Evolutionary conservation across 1,140 invertebrate genomes (phyloP), one percentile per base, ranked within the genome.

Genomic region (Diorhabda sublineata): DNA sequence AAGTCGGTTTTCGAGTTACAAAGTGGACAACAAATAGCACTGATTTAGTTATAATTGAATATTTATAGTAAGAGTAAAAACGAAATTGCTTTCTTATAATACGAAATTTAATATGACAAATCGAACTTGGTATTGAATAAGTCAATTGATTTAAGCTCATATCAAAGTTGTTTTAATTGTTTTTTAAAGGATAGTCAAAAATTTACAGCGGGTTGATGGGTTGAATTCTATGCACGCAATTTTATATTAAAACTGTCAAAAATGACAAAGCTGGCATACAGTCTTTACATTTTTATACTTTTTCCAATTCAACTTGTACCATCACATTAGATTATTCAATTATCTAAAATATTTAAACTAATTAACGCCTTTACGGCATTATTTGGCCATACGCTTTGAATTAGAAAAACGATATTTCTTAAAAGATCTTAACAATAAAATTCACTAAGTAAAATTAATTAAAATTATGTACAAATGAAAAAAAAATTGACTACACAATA

Each of bases 401-500:
- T 8, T 42, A 62, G 42, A 43, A 44, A 43, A 41, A 42, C 43
- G 45, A 65, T 62, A 56, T 56, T 68, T 41, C 61, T 42, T 52
- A 52, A 52, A 60, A 65, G 62, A 47, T 66, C 61, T 64, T 61
- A 67, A 56, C 69, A 56, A 42, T 56, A 73, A 72, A 73, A 70
- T 73, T 73, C 57, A 64, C 72, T 73, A 73, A 65, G 45, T 71
- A 62, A 42, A 63, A 65, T 45, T 45, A 45, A 58, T 66, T 47
- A 65, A 58, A 69, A 66, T 61, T 65, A 71, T 67, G 60, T 71
- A 71, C 72, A 73, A 58, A 61, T 73, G 43, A 42, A 63, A 71
- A 71, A n/a, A 71, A 69, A 71, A 73, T 69, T 71, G 4, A 45
- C 72, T 69, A 71, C 66, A 58, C 26, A 26, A 26, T 26, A 26